A percentile compares a stretch with the other conserved stretches of the same genome.
Conservation (phyloP, 2,113 vertebrate genomes). For the Sinocyclocheilus grahami region DNA sequence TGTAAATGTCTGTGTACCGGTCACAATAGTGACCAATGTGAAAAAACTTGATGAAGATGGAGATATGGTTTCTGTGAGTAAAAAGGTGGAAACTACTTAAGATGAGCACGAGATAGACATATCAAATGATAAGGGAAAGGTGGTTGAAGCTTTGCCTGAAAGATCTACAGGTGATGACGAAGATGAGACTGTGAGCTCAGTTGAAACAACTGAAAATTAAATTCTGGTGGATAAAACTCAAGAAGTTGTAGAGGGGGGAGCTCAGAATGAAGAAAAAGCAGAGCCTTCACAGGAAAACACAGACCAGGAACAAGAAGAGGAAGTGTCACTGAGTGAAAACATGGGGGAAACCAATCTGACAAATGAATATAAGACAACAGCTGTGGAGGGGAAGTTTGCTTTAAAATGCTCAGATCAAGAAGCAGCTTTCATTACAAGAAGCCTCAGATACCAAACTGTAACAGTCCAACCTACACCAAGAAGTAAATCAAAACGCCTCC, state of each 20-base stretch:
- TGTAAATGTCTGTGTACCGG: not conserved
- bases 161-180: not conserved
- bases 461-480: conserved; percentile 15
- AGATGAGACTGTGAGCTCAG: not conserved
- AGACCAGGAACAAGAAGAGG: not conserved
- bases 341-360: not conserved
- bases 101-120: not conserved
- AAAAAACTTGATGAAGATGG: too few relatives aligned
- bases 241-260: not conserved
- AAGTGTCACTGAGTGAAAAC: not conserved
- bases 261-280: not conserved
- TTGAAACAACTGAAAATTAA: conserved; percentile 1
- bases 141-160: not conserved
- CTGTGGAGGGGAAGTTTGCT: not conserved
- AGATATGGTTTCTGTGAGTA: not conserved
- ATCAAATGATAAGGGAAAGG: not conserved
- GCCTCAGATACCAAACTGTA: conserved; percentile 4
- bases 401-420: conserved; percentile 2
- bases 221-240: not conserved
- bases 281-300: not conserved
- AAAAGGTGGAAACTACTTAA: not conserved
- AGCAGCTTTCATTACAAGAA: conserved; percentile 3
- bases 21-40: too few relatives aligned
- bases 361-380: too few relatives aligned
- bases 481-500: not conserved